Base-by-base conservation (phyloP, 1,140 invertebrate species). In the Acyrthosiphon pisum region DNA sequence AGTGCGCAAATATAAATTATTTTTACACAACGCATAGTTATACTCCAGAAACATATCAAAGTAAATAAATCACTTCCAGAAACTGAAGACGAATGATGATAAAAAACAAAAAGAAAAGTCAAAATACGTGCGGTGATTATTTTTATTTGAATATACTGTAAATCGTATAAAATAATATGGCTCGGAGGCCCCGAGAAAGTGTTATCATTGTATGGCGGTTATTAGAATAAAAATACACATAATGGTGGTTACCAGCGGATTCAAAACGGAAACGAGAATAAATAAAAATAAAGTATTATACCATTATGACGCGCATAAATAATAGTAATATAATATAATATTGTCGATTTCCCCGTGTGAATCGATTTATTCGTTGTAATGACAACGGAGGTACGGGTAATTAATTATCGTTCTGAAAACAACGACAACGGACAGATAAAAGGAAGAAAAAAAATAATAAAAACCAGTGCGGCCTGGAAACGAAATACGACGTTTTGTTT, bases 341-440 rank as follows among this genome's bases (percentile, higher is more conserved):
- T 83, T n/a, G 48, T 53, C 87, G 87, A 89, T 89, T 89, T 89
- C 35, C 87, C 18, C 46, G 48, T 89, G 87, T 53, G 87, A 35
- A 89, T 56, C 87, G 30, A 37, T 88, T 87, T 48, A 48, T 48
- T 30, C 41, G 46, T 87, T 11, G 46, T 50, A 88, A 37, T 53
- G 48, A 60, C 50, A 53, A 90, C 50, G 35, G 37, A 37, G 20
- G 37, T 90, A 76, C 60, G 60, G 60, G 60, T 76, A n/a, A 76
- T 76, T 76, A 41, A 60, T 56, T 90, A 87, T 48, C 44, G 84
- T 41, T 41, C 37, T 37, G 83, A 84, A 84, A 84, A 84, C 83
- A 41, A 84, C 84, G 26, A 30, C 20, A 46, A 46, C 23, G 26
- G 84, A 84, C 37, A 30, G 44, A 26, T 30, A 44, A 46, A 60